A percentile compares a stretch with the other conserved stretches of the same genome.
Evolutionary conservation across 2,888 invertebrate genomes (phyloP).

Genomic region (Melolontha melolontha): DNA sequence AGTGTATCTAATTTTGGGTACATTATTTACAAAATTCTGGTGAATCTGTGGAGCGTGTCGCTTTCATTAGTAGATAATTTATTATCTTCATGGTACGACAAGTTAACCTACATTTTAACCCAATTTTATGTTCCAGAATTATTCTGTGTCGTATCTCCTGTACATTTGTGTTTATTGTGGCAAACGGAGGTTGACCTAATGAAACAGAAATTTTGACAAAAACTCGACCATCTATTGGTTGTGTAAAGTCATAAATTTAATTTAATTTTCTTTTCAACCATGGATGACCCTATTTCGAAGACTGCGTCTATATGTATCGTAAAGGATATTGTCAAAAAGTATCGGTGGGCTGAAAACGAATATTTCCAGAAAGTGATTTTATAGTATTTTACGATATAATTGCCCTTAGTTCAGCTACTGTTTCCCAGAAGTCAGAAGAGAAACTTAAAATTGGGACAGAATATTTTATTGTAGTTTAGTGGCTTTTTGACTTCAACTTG

Average conservation of each 20-base stretch:
- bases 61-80: conserved; percentile 34
- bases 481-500: conserved; percentile 3
- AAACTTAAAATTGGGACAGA: conserved; percentile 39
- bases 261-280: conserved; percentile 52
- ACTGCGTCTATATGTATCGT: conserved; percentile 29
- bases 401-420: conserved; percentile 52
- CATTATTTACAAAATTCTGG: conserved; percentile 33
- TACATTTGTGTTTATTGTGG: conserved; percentile 46
- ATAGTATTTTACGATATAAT: conserved; percentile 54
- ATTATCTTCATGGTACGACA: conserved; percentile 30
- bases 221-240: conserved; percentile 24
- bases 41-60: conserved; percentile 29
- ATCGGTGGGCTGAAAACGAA: conserved; percentile 18
- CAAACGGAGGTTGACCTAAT: conserved; percentile 46
- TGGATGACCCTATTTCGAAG: conserved; percentile 49
- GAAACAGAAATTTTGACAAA: conserved; percentile 49
- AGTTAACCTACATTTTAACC: conserved; percentile 39
- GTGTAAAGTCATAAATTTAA: conserved; percentile 52
- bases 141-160: conserved; percentile 13
- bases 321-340: conserved; percentile 35
- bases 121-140: conserved; percentile 17
- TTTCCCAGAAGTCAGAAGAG: conserved; percentile 45
- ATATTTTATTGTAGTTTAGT: conserved; percentile 19
- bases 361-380: conserved; percentile 49
- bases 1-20: conserved; percentile 22